Base-by-base conservation (phyloP, 2,888 invertebrate genomes). In the Hydrotaea diabolus region DNA sequence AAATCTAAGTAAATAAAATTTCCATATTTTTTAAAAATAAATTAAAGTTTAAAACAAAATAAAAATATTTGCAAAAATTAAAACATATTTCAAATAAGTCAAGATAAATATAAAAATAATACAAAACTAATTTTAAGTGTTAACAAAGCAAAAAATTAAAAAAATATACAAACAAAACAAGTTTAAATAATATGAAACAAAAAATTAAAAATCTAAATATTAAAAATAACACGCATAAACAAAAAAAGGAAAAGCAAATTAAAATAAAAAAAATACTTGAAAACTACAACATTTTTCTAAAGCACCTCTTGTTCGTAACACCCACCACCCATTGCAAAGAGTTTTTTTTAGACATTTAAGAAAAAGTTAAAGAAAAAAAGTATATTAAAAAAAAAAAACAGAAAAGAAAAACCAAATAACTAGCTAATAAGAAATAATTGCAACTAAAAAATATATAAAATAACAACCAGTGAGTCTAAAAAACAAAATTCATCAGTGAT, bases 301-400 rank as follows among this genome's bases (percentile, higher is more conserved):
- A 62, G 62, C 62, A 62, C 62, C 62, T 31, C 15, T 62, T 62
- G 36, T 62, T 62, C 36, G 62, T 62, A 49, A 49, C 31, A 26
- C 59, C 26, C 59, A 13, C 31, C 31, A 26, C 59, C 26, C 59
- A 13, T 62, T 31, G 62, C 31, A 31, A 62, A 62, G 62, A 31
- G 62, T 62, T 31, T 36, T 4, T 62, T 62, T 17, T 62, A 62
- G 62, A 36, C 62, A 26, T 62, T 36, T n/a, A 49, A 49, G 49
- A 1, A n/a, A 49, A n/a, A 49, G 7, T 49, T 31, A 2, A 13
- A 26, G 2, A 26, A 31, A 9, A 31, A 62, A 62, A 62, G 17
- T 23, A 31, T n/a, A 62, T 8, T 13, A 31, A 62, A 62, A 31
- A 21, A 21, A 39, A 39, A 39, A 8, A 39, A 13, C 4, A 39